Evolutionary conservation across 2,113 vertebrate species (phyloP).

Genomic region (Aplodontia rufa): DNA sequence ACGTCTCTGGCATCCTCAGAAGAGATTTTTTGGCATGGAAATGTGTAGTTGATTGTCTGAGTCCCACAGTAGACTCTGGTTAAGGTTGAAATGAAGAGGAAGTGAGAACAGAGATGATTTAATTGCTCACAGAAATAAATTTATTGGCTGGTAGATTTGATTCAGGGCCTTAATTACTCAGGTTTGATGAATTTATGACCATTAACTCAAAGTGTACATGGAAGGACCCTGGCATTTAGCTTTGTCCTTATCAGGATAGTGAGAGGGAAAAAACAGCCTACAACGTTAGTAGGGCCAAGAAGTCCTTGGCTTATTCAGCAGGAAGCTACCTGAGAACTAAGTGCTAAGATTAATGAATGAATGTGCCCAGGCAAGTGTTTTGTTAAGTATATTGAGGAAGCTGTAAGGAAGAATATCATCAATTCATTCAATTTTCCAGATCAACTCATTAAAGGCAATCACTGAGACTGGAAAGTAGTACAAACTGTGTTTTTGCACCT

Average conservation of each 20-base stretch:
- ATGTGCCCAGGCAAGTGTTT: not conserved
- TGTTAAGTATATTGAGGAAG: not conserved
- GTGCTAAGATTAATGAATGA: not conserved
- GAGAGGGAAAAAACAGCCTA: not conserved
- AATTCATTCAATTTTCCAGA: not conserved
- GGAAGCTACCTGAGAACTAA: not conserved
- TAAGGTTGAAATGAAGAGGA: slow-evolving; percentile 55
- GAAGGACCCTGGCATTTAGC: not conserved
- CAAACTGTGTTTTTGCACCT: not conserved
- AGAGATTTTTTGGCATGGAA: slow-evolving; percentile 58
- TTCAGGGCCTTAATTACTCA: slow-evolving; percentile 31
- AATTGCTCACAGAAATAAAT: slow-evolving; percentile 37
- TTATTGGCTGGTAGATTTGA: not conserved
- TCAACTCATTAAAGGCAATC: not conserved
- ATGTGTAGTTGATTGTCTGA: slow-evolving; percentile 40
- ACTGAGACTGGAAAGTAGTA: not conserved
- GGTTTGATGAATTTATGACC: slow-evolving; percentile 32
- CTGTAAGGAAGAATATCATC: not conserved
- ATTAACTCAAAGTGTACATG: not conserved
- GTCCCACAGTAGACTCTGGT: not conserved
- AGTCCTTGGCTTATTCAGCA: not conserved
- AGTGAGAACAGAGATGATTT: slow-evolving; percentile 58
- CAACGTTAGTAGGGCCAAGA: not conserved
- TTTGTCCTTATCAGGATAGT: not conserved
- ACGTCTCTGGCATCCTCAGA: slow-evolving; percentile 52